Conservation (phyloP, 2,113 vertebrate genomes). For the Platycercus adscitus region DNA sequence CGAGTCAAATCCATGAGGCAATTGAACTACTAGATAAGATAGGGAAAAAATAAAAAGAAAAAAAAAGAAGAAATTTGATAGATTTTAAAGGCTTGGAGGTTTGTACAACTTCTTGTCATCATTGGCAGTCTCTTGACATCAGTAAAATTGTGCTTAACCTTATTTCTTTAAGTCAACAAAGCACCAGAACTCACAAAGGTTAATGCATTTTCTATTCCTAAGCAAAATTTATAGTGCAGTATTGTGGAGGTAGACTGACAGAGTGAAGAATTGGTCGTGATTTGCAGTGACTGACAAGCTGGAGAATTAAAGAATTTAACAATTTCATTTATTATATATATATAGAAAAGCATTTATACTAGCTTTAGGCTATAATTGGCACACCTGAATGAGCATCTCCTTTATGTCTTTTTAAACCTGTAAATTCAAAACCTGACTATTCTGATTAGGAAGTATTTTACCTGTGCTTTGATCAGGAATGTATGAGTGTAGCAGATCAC, state of each 20-base stretch:
- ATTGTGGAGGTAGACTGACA: background rate
- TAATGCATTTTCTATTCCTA: background rate
- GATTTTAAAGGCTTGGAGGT: background rate
- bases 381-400: background rate
- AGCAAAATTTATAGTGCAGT: background rate
- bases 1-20: background rate
- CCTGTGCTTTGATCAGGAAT: background rate
- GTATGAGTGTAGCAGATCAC: background rate
- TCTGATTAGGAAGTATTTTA: background rate
- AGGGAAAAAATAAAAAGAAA: background rate
- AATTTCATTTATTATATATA: background rate
- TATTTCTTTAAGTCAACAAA: slow-evolving; percentile 20
- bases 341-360: background rate
- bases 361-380: background rate
- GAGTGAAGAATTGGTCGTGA: background rate
- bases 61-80: background rate
- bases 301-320: background rate
- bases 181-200: background rate
- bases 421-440: background rate
- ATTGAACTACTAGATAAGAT: background rate
- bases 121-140: background rate
- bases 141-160: background rate
- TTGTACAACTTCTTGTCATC: background rate
- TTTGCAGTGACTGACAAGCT: background rate
- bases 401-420: background rate